phyloP scores from a whole-genome alignment of 2,797 vertebrate species.

The Heterohyrax brucei region DNA sequence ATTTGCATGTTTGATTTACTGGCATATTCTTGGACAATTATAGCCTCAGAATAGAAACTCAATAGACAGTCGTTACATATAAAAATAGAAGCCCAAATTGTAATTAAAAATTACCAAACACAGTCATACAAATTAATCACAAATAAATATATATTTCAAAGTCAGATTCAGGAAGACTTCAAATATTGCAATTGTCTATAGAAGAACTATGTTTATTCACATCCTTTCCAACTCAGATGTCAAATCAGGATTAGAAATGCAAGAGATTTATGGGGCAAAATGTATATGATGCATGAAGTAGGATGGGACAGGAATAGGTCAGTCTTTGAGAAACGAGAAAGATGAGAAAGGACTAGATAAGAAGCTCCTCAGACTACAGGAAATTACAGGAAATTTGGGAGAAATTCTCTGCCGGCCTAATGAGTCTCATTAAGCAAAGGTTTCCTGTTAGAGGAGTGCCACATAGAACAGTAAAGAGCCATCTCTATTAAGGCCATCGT shows the following conservation, averaged over 20 bases:
- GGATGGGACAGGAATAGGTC: background rate
- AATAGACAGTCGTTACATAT: background rate
- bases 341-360: background rate
- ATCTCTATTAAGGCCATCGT: background rate
- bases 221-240: background rate
- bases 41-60: background rate
- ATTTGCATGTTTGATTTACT: too few species aligned
- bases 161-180: background rate
- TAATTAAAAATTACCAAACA: background rate
- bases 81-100: background rate
- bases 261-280: background rate
- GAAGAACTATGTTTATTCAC: too few species aligned
- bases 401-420: background rate
- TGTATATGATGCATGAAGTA: background rate
- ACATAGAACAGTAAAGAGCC: background rate
- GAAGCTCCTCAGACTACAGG: background rate
- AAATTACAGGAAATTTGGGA: background rate
- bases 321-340: background rate
- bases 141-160: background rate
- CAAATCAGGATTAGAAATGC: background rate
- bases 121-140: background rate
- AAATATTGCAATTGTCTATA: background rate
- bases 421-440: too few species aligned
- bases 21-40: background rate
- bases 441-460: background rate